These are phyloP conservation scores for Geococcyx californianus DNA, from an alignment of 2,113 vertebrate genomes.

Conservation along the genomic window DNA sequence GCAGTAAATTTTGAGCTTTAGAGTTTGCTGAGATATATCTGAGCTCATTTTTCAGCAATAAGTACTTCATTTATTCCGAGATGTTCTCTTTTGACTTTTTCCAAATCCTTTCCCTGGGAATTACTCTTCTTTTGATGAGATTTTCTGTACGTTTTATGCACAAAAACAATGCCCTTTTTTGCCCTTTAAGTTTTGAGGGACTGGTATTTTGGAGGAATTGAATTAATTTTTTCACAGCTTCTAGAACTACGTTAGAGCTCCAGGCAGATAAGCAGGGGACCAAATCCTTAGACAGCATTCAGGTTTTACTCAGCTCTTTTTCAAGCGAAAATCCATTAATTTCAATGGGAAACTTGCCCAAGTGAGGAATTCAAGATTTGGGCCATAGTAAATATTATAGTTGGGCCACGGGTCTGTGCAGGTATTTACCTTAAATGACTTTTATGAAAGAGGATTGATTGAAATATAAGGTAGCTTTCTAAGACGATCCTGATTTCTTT, in stretches of 20 bases:
- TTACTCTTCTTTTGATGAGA: slow-evolving; percentile 26
- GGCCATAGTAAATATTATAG: slow-evolving; percentile 40
- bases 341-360: slow-evolving; percentile 1
- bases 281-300: slow-evolving; percentile 12
- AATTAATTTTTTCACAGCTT: slow-evolving; percentile 18
- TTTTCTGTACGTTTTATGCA: slow-evolving; percentile 1
- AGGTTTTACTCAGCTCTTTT: slow-evolving; percentile 51
- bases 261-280: slow-evolving; percentile 20
- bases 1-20: slow-evolving; percentile 76
- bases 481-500: slow-evolving; percentile 24
- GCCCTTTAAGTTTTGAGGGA: neutral
- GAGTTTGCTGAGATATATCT: slow-evolving; percentile 65
- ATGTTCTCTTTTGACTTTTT: slow-evolving; percentile 56
- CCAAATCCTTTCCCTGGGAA: slow-evolving; percentile 36
- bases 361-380: slow-evolving; percentile 24
- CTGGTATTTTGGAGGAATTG: neutral
- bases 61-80: slow-evolving; percentile 72
- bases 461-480: slow-evolving; percentile 57
- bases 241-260: neutral
- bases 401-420: neutral
- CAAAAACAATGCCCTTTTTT: slow-evolving; percentile 1
- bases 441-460: slow-evolving; percentile 50
- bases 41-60: slow-evolving; percentile 76
- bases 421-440: slow-evolving; percentile 64
- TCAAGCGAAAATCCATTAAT: slow-evolving; percentile 32